These are phyloP conservation scores for Ceratina calcarata DNA, from an alignment of 1,140 invertebrate species.

Conservation along the genomic window DNA sequence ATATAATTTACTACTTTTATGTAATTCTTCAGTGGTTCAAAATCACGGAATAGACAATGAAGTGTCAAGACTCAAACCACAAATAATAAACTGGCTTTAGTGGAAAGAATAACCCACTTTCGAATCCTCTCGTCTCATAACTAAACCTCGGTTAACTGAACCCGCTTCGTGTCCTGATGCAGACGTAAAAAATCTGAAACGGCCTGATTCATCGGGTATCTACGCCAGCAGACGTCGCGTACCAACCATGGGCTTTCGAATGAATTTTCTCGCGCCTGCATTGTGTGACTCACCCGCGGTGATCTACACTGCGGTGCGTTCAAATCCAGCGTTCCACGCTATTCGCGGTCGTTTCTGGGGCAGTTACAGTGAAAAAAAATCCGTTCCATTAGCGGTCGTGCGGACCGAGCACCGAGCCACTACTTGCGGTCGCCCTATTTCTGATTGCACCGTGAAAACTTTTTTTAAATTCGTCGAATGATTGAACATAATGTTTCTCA, in stretches of 20 bases:
- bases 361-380: constrained; percentile 3
- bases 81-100: too few relatives aligned
- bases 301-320: constrained; percentile 17
- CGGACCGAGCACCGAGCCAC: background rate
- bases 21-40: too few relatives aligned
- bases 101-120: too few relatives aligned
- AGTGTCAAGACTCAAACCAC: too few relatives aligned
- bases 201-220: constrained; percentile 15
- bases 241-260: background rate
- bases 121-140: background rate
- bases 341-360: constrained; percentile 29
- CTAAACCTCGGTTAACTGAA: background rate
- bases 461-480: background rate
- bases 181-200: constrained; percentile 2
- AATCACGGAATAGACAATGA: too few relatives aligned
- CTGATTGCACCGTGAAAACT: background rate
- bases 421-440: constrained; percentile 6
- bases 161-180: background rate
- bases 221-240: background rate
- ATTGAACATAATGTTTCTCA: background rate
- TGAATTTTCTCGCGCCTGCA: background rate
- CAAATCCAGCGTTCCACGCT: background rate
- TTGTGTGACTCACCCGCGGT: constrained; percentile 15
- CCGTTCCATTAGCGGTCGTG: constrained; percentile 24
- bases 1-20: too few relatives aligned